phyloP scores from a whole-genome alignment of 2,797 vertebrate genomes.

The Sciaenops ocellatus region DNA sequence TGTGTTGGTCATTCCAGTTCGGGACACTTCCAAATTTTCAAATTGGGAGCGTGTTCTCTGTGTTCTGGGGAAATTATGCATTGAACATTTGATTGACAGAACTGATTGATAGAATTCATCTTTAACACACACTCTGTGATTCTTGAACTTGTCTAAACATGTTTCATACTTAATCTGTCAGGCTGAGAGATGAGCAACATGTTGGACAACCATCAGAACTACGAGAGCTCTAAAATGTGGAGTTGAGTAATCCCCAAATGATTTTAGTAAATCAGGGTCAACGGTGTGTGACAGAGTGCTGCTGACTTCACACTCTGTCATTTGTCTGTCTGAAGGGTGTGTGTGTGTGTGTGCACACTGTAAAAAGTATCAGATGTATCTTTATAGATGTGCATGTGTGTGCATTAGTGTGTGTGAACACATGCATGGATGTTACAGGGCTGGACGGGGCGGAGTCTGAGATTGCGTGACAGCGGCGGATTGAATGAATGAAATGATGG shows the following conservation, averaged over 20 bases:
- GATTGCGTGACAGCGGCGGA: slow-evolving; percentile 66
- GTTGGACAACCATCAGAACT: not conserved
- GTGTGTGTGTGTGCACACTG: not conserved
- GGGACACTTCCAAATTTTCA: no score
- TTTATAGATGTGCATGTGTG: slow-evolving; percentile 1
- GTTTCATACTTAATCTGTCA: not conserved
- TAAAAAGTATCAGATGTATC: not conserved
- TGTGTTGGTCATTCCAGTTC: no score
- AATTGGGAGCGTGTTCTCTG: no score
- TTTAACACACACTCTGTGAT: not conserved
- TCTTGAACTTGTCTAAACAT: not conserved
- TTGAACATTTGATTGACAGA: no score
- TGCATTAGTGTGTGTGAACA: slow-evolving; percentile 3
- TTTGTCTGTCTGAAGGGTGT: not conserved
- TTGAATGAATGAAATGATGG: slow-evolving; percentile 76
- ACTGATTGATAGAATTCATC: not conserved
- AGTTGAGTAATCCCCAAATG: slow-evolving; percentile 1
- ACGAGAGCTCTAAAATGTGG: not conserved
- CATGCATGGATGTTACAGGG: not conserved
- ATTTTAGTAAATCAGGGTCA: slow-evolving; percentile 6
- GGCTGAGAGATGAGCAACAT: not conserved
- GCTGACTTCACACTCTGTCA: not conserved
- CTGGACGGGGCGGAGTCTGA: not conserved
- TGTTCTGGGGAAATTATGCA: no score
- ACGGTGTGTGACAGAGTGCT: not conserved